Percentiles rank a stretch among this genome's conserved stretches.
phyloP scores from a whole-genome alignment of 2,888 invertebrate genomes.

The Drosophila antonietae region DNA sequence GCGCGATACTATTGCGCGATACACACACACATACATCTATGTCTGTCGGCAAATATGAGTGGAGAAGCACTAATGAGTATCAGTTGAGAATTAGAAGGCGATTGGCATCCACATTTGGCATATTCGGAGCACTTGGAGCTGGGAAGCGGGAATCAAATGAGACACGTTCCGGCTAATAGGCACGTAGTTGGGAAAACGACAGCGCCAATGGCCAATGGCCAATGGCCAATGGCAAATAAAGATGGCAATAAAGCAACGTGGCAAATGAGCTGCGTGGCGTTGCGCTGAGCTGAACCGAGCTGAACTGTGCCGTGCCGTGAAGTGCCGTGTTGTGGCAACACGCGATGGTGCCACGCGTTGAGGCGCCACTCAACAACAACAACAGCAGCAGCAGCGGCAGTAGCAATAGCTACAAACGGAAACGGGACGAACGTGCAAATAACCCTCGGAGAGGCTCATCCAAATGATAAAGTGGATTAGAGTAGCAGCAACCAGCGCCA shows the following conservation, averaged over 20 bases:
- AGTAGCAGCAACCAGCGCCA: conserved; percentile 4
- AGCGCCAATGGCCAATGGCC: conserved; percentile 47
- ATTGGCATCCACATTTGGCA: conserved; percentile 47
- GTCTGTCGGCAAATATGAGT: not conserved
- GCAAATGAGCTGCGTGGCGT: conserved; percentile 51
- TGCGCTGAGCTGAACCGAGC: conserved; percentile 7
- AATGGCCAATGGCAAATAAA: conserved; percentile 59
- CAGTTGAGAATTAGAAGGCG: conserved; percentile 54
- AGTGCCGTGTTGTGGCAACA: conserved; percentile 6
- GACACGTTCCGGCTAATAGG: conserved; percentile 71
- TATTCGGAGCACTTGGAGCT: conserved; percentile 19
- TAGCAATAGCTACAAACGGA: conserved; percentile 23
- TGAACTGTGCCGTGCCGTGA: too few species aligned
- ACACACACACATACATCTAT: not conserved
- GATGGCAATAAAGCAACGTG: conserved; percentile 62
- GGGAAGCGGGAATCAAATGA: conserved; percentile 47
- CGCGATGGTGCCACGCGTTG: conserved; percentile 12
- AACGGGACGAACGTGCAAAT: conserved; percentile 54
- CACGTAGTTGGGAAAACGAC: conserved; percentile 60
- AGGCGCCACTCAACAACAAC: not conserved
- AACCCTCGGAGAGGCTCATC: conserved; percentile 38
- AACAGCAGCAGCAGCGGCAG: too few species aligned
- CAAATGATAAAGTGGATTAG: conserved; percentile 50
- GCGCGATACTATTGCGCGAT: too few species aligned
- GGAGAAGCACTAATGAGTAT: conserved; percentile 31